Percentiles rank a stretch among this genome's conserved stretches.
Conservation (phyloP, 1,140 invertebrate species). For the Pseudomyrmex dendroicus region DNA sequence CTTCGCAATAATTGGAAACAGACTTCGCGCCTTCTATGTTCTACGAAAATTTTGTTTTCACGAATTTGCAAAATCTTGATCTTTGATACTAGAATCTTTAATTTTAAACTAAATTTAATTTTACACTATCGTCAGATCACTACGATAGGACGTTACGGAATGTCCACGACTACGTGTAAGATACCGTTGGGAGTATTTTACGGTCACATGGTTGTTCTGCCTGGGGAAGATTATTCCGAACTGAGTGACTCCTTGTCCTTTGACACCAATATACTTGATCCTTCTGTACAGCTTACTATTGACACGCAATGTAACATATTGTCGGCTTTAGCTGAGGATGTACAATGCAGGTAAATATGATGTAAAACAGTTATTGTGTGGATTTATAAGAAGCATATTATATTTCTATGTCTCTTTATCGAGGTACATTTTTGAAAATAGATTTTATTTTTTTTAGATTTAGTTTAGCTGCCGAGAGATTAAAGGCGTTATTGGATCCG, state of each 20-base stretch:
- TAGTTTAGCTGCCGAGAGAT: slow-evolving; percentile 92
- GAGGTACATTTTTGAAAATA: slow-evolving; percentile 2
- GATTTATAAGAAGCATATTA: not conserved
- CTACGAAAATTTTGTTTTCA: too few species aligned
- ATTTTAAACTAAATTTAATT: slow-evolving; percentile 41
- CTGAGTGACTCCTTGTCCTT: slow-evolving; percentile 78
- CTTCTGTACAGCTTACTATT: slow-evolving; percentile 82
- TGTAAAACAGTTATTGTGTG: not conserved
- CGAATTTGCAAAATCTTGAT: too few species aligned
- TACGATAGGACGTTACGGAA: slow-evolving; percentile 95
- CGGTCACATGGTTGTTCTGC: slow-evolving; percentile 93
- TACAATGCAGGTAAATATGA: slow-evolving; percentile 88
- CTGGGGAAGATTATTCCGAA: slow-evolving; percentile 88
- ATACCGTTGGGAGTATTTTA: slow-evolving; percentile 97
- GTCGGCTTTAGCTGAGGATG: slow-evolving; percentile 90
- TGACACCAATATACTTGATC: slow-evolving; percentile 77
- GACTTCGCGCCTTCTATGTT: too few species aligned
- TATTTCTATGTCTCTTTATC: not conserved
- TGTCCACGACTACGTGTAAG: slow-evolving; percentile 94
- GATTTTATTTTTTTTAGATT: slow-evolving; percentile 82
- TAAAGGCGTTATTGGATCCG: slow-evolving; percentile 91
- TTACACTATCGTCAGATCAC: slow-evolving; percentile 87
- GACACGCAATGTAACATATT: slow-evolving; percentile 86
- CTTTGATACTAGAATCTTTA: not conserved
- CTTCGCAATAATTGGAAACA: not conserved